Evolutionary conservation across 1,140 invertebrate genomes (phyloP).

Genomic region (Branchinecta lindahli): DNA sequence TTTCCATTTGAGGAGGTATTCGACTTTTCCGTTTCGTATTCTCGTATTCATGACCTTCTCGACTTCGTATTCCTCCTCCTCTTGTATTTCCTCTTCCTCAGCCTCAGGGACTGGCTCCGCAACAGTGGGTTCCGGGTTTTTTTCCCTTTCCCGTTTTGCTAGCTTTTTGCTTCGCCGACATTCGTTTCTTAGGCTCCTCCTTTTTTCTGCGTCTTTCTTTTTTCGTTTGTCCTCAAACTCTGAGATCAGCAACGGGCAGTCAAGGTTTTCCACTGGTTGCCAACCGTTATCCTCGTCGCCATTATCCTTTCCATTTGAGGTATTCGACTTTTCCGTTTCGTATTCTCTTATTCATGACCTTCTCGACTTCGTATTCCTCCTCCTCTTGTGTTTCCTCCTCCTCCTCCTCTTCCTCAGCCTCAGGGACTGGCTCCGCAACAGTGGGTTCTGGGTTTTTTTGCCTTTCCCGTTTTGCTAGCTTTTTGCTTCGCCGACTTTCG

Average conservation of each 20-base stretch:
- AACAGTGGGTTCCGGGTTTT: too few relatives aligned
- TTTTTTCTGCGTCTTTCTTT: constrained; percentile 34
- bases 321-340: constrained; percentile 73
- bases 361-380: constrained; percentile 82
- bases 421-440: constrained; percentile 11
- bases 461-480: neutral
- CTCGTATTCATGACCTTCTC: constrained; percentile 71
- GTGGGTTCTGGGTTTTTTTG: constrained; percentile 3
- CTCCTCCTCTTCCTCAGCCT: constrained; percentile 42
- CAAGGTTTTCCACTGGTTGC: constrained; percentile 81
- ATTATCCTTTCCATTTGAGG: constrained; percentile 84
- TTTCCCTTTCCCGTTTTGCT: too few relatives aligned
- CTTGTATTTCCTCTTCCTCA: too few relatives aligned
- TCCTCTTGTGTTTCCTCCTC: too few relatives aligned
- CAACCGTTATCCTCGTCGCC: constrained; percentile 41
- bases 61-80: constrained; percentile 78
- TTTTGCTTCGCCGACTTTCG: too few relatives aligned
- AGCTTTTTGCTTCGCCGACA: too few relatives aligned
- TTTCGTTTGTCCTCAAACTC: constrained; percentile 71
- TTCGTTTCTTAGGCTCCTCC: constrained; percentile 26
- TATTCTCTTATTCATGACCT: constrained; percentile 61
- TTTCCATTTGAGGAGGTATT: constrained; percentile 85
- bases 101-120: too few relatives aligned
- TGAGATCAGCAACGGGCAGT: constrained; percentile 79
- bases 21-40: constrained; percentile 61